These are phyloP conservation scores for Thaumatotibia leucotreta DNA, from an alignment of 1,140 invertebrate species.

Conservation along the genomic window DNA sequence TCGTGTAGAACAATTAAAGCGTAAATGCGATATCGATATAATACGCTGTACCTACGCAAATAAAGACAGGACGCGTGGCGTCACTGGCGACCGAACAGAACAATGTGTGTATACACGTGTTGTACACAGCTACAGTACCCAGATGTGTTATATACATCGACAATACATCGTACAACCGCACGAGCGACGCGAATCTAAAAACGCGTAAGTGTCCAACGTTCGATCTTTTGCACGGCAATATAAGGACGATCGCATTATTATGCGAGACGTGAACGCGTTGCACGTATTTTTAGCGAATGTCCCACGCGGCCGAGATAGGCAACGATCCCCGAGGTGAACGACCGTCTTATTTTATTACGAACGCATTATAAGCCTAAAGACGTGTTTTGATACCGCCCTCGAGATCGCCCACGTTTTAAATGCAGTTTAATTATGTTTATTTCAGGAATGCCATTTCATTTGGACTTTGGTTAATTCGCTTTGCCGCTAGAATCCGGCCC, in stretches of 20 bases:
- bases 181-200: not conserved
- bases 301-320: slow-evolving; percentile 30
- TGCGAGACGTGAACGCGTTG: slow-evolving; percentile 26
- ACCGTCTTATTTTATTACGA: slow-evolving; percentile 38
- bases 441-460: slow-evolving; percentile 3
- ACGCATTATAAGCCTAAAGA: slow-evolving; percentile 30
- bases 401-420: slow-evolving; percentile 5
- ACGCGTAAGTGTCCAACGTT: not conserved
- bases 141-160: not conserved
- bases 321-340: slow-evolving; percentile 35
- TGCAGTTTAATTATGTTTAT: slow-evolving; percentile 11
- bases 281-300: slow-evolving; percentile 56
- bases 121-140: not conserved
- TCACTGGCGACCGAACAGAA: not conserved
- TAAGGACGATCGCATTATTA: slow-evolving; percentile 28
- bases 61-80: not conserved
- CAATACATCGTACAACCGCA: not conserved
- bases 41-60: not conserved
- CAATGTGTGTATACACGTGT: not conserved
- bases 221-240: not conserved
- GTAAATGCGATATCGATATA: not conserved
- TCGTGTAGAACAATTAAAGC: not conserved
- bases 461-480: not conserved
- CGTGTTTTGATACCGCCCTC: slow-evolving; percentile 23
- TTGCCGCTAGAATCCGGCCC: not conserved